These are phyloP conservation scores for Acleris literana DNA, from an alignment of 2,888 invertebrate genomes.

Conservation along the genomic window DNA sequence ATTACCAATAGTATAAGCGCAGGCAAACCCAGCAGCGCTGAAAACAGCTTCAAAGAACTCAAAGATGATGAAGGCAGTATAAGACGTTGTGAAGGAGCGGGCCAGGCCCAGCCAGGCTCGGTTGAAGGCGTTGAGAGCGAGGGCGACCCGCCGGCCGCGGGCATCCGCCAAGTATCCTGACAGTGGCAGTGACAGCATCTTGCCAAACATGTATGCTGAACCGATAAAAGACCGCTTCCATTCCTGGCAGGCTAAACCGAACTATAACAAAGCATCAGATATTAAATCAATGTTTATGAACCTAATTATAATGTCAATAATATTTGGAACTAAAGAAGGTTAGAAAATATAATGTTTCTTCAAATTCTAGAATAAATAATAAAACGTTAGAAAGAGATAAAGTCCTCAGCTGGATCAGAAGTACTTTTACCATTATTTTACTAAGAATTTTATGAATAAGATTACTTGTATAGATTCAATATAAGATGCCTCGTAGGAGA, in stretches of 20 bases:
- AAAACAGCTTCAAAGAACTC: conserved; percentile 85
- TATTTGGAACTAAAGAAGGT: too few species aligned
- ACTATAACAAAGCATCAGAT: conserved; percentile 55
- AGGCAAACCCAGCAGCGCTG: conserved; percentile 84
- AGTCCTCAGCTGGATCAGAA: too few species aligned
- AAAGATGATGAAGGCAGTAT: conserved; percentile 82
- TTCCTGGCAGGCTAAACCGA: conserved; percentile 77
- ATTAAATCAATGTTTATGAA: too few species aligned
- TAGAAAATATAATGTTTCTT: too few species aligned
- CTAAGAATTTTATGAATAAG: too few species aligned
- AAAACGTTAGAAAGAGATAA: too few species aligned
- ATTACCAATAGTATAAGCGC: conserved; percentile 85
- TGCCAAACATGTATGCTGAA: conserved; percentile 84
- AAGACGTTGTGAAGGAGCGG: conserved; percentile 75
- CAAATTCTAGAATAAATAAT: too few species aligned
- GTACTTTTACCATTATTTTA: too few species aligned
- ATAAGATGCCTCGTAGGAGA: too few species aligned
- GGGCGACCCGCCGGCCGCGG: conserved; percentile 80
- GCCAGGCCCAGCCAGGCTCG: conserved; percentile 82
- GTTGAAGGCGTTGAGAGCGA: conserved; percentile 73
- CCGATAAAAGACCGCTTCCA: conserved; percentile 87
- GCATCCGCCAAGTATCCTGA: conserved; percentile 85
- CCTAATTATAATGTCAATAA: too few species aligned
- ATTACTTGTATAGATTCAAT: too few species aligned
- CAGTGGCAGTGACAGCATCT: conserved; percentile 83